Conservation (phyloP, 2,797 vertebrate genomes). For the Ctenopoma kingsleyae region DNA sequence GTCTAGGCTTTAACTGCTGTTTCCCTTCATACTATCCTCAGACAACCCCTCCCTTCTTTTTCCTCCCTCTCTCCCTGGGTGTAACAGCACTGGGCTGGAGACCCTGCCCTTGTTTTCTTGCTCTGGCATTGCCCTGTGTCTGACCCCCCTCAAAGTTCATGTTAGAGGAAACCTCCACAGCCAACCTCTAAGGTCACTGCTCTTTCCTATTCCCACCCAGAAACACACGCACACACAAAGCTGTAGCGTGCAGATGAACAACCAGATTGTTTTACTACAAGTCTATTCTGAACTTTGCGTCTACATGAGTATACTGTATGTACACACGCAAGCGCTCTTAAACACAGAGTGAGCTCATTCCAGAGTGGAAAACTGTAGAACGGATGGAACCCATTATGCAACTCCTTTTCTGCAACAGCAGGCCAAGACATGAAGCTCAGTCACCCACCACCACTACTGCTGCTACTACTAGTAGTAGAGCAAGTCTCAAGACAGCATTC, state of each 20-base stretch:
- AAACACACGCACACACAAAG: constrained; percentile 49
- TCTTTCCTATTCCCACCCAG: constrained; percentile 72
- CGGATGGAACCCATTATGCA: constrained; percentile 78
- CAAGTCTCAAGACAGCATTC: constrained; percentile 48
- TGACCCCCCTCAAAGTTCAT: constrained; percentile 81
- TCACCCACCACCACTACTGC: constrained; percentile 52
- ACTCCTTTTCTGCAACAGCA: constrained; percentile 65
- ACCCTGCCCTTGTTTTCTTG: constrained; percentile 75
- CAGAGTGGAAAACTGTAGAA: constrained; percentile 75
- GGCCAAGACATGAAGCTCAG: constrained; percentile 75
- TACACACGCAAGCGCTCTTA: constrained; percentile 24
- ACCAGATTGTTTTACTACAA: constrained; percentile 28
- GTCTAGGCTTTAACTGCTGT: constrained; percentile 47
- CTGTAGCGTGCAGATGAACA: constrained; percentile 23
- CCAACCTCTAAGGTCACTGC: constrained; percentile 73
- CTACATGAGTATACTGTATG: constrained; percentile 17
- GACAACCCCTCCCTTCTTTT: constrained; percentile 54
- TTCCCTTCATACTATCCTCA: constrained; percentile 37
- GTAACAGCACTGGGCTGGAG: constrained; percentile 49
- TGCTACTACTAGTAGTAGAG: constrained; percentile 28
- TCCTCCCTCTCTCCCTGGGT: constrained; percentile 43
- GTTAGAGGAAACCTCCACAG: constrained; percentile 76
- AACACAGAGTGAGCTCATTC: constrained; percentile 74
- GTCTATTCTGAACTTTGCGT: constrained; percentile 21
- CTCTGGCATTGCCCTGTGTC: constrained; percentile 72